These are phyloP conservation scores for Crotalus horridus DNA, from an alignment of 2,113 vertebrate genomes.

Conservation along the genomic window DNA sequence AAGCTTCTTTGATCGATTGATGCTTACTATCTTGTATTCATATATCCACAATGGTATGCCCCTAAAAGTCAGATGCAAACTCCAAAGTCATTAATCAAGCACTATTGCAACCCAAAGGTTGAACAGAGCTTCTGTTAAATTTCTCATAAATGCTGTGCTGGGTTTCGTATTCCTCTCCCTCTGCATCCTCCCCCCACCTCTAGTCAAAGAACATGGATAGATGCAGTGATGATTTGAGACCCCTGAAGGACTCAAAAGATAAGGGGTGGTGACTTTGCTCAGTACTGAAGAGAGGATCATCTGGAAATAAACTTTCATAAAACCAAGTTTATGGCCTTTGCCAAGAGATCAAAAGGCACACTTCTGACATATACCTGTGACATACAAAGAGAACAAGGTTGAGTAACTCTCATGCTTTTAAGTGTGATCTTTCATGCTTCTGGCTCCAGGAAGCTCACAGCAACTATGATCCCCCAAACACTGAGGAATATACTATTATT, in stretches of 20 bases:
- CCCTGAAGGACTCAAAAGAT: not conserved
- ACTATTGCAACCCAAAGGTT: not conserved
- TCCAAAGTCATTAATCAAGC: not conserved
- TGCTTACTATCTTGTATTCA: not conserved
- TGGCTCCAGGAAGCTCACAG: not conserved
- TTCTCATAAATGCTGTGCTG: not conserved
- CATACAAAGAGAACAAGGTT: not conserved
- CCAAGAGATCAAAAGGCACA: not conserved
- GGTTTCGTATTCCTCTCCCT: not conserved
- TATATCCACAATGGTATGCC: not conserved
- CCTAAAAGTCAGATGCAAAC: not conserved
- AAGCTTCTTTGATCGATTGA: not conserved
- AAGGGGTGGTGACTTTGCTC: not conserved
- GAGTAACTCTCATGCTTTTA: not conserved
- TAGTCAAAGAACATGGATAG: not conserved
- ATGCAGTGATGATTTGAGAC: not conserved
- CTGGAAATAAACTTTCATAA: not conserved
- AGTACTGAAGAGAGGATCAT: not conserved
- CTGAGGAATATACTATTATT: not conserved
- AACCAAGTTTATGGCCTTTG: not conserved
- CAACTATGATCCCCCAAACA: not conserved
- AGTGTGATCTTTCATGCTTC: not conserved
- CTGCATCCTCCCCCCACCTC: not conserved
- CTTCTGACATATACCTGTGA: not conserved
- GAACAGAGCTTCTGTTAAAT: not conserved